These are phyloP conservation scores for Penelope pileata DNA, from an alignment of 2,113 vertebrate genomes.

Conservation along the genomic window DNA sequence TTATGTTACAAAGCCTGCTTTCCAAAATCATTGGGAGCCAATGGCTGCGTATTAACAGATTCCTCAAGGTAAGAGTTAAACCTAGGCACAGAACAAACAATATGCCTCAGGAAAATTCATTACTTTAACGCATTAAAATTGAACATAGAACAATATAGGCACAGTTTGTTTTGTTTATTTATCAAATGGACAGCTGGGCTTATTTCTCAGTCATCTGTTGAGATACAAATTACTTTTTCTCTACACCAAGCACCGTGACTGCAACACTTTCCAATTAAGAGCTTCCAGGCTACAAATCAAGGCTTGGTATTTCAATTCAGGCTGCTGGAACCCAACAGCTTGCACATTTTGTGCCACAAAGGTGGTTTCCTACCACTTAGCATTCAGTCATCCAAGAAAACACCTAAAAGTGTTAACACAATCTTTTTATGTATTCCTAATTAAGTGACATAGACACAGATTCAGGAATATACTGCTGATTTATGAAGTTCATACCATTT, in stretches of 20 bases:
- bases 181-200: not conserved
- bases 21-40: not conserved
- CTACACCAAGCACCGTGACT: not conserved
- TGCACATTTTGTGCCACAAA: not conserved
- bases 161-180: not conserved
- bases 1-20: not conserved
- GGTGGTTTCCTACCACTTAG: not conserved
- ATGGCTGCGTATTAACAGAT: accelerated
- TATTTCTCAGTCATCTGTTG: not conserved
- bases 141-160: not conserved
- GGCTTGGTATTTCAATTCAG: not conserved
- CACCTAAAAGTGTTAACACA: not conserved
- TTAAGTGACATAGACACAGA: not conserved
- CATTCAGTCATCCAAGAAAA: not conserved
- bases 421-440: not conserved
- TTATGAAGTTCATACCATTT: not conserved
- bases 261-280: not conserved
- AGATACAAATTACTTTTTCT: constrained; percentile 10
- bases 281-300: not conserved
- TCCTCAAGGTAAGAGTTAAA: accelerated
- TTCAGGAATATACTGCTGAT: not conserved
- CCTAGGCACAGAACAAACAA: not conserved
- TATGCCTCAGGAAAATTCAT: not conserved
- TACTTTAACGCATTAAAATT: not conserved
- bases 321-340: not conserved